phyloP scores from a whole-genome alignment of 2,888 invertebrate species.

The Calliphora vomitoria region DNA sequence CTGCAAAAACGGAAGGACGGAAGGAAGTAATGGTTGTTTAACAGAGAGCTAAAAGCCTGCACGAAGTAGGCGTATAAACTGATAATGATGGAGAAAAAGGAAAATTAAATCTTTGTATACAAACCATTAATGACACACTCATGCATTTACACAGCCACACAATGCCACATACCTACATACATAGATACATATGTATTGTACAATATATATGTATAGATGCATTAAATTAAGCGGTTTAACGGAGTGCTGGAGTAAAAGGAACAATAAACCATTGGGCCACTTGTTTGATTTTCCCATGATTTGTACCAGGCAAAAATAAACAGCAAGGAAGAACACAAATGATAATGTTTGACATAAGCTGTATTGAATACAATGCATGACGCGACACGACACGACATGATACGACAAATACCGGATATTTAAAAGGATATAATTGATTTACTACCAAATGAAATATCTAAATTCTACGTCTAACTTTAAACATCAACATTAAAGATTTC shows the following conservation, averaged over 20 bases:
- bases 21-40: constrained; percentile 68
- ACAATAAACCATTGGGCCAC: constrained; percentile 35
- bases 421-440: constrained; percentile 64
- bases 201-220: not conserved
- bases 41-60: constrained; percentile 25
- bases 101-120: constrained; percentile 70
- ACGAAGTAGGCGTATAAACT: constrained; percentile 65
- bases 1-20: constrained; percentile 14
- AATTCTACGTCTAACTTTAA: not conserved
- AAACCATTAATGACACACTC: constrained; percentile 69
- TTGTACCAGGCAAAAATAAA: not conserved
- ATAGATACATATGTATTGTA: not conserved
- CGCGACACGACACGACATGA: not conserved
- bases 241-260: not conserved
- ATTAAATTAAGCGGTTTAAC: constrained; percentile 69
- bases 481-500: constrained; percentile 32
- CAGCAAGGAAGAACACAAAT: not conserved
- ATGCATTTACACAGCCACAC: constrained; percentile 7
- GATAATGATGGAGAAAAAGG: constrained; percentile 57
- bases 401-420: constrained; percentile 52
- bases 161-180: not conserved
- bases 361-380: constrained; percentile 28
- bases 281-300: constrained; percentile 73
- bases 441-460: constrained; percentile 45
- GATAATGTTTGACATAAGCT: constrained; percentile 46